A percentile compares a stretch with the other conserved stretches of the same genome.
Conservation (phyloP, 2,113 vertebrate species). For the Synodontis membranacea region DNA sequence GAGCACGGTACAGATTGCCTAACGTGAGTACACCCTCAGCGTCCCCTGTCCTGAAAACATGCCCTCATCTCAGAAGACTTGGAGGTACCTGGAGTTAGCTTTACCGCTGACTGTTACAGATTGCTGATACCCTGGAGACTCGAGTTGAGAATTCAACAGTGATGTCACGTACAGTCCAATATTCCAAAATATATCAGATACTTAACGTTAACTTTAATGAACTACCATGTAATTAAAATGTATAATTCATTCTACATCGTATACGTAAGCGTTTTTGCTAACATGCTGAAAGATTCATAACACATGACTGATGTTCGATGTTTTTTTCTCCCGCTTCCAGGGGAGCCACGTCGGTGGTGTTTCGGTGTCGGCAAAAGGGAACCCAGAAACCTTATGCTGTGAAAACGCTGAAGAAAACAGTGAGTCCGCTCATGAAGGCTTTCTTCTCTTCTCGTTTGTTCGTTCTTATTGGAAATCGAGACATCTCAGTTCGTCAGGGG, state of each 20-base stretch:
- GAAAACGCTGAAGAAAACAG: conserved; percentile 91
- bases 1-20: no score
- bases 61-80: no score
- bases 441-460: conserved; percentile 30
- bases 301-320: background rate
- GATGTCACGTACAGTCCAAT: background rate
- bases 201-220: no score
- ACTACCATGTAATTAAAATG: background rate
- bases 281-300: background rate
- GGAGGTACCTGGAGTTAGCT: no score
- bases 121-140: no score
- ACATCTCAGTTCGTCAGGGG: background rate
- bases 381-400: conserved; percentile 84
- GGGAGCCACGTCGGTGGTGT: conserved; percentile 87
- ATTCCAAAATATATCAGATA: background rate
- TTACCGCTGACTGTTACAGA: no score
- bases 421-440: conserved; percentile 68
- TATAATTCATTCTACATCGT: background rate
- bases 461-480: background rate
- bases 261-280: background rate
- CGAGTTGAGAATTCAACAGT: background rate
- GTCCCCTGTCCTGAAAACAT: no score
- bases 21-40: no score
- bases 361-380: conserved; percentile 86
- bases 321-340: conserved; percentile 58